phyloP scores from a whole-genome alignment of 2,797 vertebrate genomes.

The Eidolon dupreanum region DNA sequence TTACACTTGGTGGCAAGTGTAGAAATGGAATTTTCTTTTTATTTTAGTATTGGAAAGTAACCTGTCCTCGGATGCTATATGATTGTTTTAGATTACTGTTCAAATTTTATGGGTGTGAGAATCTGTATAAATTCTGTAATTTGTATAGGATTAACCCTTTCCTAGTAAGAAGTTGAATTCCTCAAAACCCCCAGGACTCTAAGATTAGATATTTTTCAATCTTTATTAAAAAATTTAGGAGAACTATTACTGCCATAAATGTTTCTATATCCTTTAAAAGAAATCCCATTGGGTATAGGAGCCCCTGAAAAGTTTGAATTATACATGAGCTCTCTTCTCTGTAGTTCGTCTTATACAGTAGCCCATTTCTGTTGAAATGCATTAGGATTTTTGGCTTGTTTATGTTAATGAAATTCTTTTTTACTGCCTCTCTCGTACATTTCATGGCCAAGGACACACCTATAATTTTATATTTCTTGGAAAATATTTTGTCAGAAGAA shows the following conservation, averaged over 20 bases:
- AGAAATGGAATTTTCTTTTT: slow-evolving; percentile 80
- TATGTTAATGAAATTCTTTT: slow-evolving; percentile 81
- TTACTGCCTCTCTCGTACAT: slow-evolving; percentile 76
- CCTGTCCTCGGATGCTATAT: slow-evolving; percentile 23
- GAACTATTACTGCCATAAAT: neutral
- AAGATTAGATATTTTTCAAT: neutral
- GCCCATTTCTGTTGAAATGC: slow-evolving; percentile 71
- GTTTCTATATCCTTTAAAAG: slow-evolving; percentile 37
- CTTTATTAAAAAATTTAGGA: neutral
- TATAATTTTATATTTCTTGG: slow-evolving; percentile 82
- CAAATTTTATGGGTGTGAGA: slow-evolving; percentile 71
- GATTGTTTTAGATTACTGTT: neutral
- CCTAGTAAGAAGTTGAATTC: neutral
- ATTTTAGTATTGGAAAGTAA: slow-evolving; percentile 80
- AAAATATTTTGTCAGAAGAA: slow-evolving; percentile 83
- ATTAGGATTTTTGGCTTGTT: slow-evolving; percentile 79
- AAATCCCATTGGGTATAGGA: slow-evolving; percentile 20
- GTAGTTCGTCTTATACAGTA: slow-evolving; percentile 54
- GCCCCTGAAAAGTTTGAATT: slow-evolving; percentile 61
- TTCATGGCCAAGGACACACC: slow-evolving; percentile 75
- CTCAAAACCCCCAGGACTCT: neutral
- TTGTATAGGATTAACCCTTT: slow-evolving; percentile 61
- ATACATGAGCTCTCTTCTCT: slow-evolving; percentile 59
- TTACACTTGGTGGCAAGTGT: slow-evolving; percentile 70
- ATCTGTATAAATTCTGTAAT: slow-evolving; percentile 66